These are phyloP conservation scores for Todiramphus chloris DNA, from an alignment of 2,113 vertebrate species.

Conservation along the genomic window DNA sequence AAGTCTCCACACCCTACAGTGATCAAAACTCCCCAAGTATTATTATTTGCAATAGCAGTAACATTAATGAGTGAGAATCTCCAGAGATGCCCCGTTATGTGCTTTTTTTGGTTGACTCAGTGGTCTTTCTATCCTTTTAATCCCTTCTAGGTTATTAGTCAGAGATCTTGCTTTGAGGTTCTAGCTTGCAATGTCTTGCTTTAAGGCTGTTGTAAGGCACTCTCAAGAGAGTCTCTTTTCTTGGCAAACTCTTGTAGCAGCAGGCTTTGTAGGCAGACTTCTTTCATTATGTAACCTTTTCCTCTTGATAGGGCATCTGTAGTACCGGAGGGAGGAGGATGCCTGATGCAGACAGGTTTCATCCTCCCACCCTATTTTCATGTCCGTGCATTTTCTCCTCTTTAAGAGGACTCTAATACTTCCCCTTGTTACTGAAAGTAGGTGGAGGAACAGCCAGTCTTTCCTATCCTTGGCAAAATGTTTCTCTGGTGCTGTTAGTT, in stretches of 20 bases:
- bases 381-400: conserved; percentile 63
- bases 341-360: conserved; percentile 62
- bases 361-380: conserved; percentile 68
- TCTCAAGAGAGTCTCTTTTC: conserved; percentile 4
- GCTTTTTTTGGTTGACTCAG: background rate
- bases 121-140: background rate
- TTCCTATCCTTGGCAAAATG: conserved; percentile 54
- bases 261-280: conserved; percentile 69
- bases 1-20: background rate
- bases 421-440: conserved; percentile 60
- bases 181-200: conserved; percentile 7
- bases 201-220: conserved; percentile 26
- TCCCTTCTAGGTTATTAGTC: background rate
- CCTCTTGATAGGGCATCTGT: conserved; percentile 67
- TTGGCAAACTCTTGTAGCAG: conserved; percentile 65
- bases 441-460: conserved; percentile 60
- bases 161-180: conserved; percentile 1
- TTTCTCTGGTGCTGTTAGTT: background rate
- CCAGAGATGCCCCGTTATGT: background rate
- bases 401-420: conserved; percentile 53
- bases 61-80: background rate
- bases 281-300: conserved; percentile 64
- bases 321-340: conserved; percentile 62
- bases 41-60: background rate
- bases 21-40: background rate